These are phyloP conservation scores for Drosophila serrata DNA, from an alignment of 1,140 invertebrate species.

Conservation along the genomic window DNA sequence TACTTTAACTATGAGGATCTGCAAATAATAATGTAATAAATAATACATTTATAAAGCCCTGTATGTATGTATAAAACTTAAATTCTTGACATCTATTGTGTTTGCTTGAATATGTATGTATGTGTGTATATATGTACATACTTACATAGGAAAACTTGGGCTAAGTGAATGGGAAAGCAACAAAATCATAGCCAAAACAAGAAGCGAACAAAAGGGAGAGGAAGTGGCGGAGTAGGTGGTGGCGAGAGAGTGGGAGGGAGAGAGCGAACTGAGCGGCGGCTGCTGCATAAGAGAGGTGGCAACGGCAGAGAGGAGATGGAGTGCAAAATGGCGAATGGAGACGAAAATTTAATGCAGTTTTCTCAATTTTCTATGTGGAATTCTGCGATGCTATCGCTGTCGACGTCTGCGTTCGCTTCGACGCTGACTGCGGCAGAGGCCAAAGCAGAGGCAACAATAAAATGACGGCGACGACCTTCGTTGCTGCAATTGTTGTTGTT, in stretches of 20 bases:
- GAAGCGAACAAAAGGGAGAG: constrained; percentile 29
- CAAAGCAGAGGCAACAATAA: constrained; percentile 38
- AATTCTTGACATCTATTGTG: constrained; percentile 11
- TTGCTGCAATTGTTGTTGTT: constrained; percentile 48
- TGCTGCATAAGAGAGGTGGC: constrained; percentile 36
- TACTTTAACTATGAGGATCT: background rate
- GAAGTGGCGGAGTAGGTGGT: background rate
- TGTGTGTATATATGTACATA: background rate
- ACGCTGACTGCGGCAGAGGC: constrained; percentile 14
- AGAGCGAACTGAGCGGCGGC: constrained; percentile 31
- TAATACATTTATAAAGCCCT: background rate
- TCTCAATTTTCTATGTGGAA: constrained; percentile 78
- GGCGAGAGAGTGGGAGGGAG: constrained; percentile 8
- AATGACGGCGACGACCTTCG: constrained; percentile 68
- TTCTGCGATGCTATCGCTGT: constrained; percentile 41
- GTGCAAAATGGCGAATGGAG: constrained; percentile 25
- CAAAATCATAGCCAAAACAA: constrained; percentile 47
- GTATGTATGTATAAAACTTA: background rate
- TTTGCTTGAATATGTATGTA: constrained; percentile 7
- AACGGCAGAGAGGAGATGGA: background rate
- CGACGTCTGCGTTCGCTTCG: constrained; percentile 20
- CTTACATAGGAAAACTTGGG: constrained; percentile 25
- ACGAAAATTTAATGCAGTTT: constrained; percentile 79
- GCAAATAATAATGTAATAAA: background rate
- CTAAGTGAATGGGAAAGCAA: constrained; percentile 43